Base-by-base conservation (phyloP, 2,797 vertebrate species). In the Acridotheres tristis region DNA sequence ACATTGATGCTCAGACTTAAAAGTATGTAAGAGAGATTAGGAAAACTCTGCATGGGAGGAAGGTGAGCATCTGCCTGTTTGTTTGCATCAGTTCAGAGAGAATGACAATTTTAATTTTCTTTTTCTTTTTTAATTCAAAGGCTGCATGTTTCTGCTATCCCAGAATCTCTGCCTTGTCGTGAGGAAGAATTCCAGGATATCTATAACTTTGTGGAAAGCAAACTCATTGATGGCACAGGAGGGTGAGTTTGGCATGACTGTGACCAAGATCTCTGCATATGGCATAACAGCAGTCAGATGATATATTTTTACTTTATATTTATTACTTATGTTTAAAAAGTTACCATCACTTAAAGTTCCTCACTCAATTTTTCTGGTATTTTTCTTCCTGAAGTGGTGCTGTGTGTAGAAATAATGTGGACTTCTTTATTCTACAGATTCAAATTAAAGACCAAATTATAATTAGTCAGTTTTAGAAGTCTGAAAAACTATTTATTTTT, bases 141-240 rank as follows among this genome's bases (percentile, higher is more conserved):
- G 96, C 95, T 99, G 26, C 99, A 99, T 58, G 99, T 99, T 89
- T 99, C 99, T 83, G 97, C 99, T 8, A 92, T 99, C 79, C 99
- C 99, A 1, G 98, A 99, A 89, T 99, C 98, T 32, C 98, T 99
- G 74, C 99, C 99, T 30, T 99, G 99, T 96, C 98, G 99, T 82
- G 99, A 99, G 96, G 98, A 99, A 97, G 99, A 99, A 97, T 99
- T 99, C 85, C 99, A 99, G 91, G 98, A 99, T 97, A 98, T 99
- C 88, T 99, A 99, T 97, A 99, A 97, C 94, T 99, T 99, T 76
- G 99, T 99, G 97, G 99, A 99, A 97, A 99, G 99, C 96, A 99
- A 99, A 96, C 97, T 99, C 90, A 91, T 98, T 32, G 99, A 99
- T 91, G 98, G 97, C 20, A 99, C 99, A 7, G 99, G 99, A 96